phyloP scores from a whole-genome alignment of 2,888 invertebrate species.

The Adelphocoris suturalis region DNA sequence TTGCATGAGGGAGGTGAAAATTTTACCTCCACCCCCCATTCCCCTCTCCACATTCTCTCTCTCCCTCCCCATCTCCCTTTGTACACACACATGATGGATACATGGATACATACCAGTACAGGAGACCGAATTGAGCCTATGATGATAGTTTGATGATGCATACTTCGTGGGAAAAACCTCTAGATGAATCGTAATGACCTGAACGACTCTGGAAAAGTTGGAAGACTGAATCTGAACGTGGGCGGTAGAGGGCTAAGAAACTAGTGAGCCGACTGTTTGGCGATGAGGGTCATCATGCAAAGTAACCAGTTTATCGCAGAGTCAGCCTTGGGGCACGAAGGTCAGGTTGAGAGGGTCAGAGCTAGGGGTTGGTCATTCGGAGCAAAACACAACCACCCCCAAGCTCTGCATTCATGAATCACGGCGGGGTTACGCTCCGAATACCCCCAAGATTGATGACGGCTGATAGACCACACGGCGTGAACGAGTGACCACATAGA shows the following conservation, averaged over 20 bases:
- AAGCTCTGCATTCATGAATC: conserved; percentile 11
- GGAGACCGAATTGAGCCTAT: conserved; percentile 33
- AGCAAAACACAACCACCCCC: conserved; percentile 1
- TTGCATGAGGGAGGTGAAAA: too few relatives aligned
- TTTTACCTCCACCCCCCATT: too few relatives aligned
- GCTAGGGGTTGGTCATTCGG: conserved; percentile 2
- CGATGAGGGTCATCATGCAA: conserved; percentile 61
- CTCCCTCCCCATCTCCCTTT: too few relatives aligned
- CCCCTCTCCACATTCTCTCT: too few relatives aligned
- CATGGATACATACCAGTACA: not conserved
- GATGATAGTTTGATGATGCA: conserved; percentile 47
- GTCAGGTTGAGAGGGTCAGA: conserved; percentile 41
- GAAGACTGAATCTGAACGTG: not conserved
- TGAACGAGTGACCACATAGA: not conserved
- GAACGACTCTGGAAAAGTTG: not conserved
- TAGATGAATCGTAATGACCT: not conserved
- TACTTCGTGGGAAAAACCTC: not conserved
- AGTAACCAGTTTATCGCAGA: conserved; percentile 45
- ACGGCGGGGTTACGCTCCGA: not conserved
- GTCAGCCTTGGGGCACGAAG: conserved; percentile 59
- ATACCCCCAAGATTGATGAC: conserved; percentile 9
- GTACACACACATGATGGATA: too few relatives aligned
- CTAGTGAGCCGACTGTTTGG: conserved; percentile 31
- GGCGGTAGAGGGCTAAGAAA: conserved; percentile 2
- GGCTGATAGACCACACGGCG: not conserved